phyloP scores from a whole-genome alignment of 2,113 vertebrate genomes.

The Taurulus bubalis region DNA sequence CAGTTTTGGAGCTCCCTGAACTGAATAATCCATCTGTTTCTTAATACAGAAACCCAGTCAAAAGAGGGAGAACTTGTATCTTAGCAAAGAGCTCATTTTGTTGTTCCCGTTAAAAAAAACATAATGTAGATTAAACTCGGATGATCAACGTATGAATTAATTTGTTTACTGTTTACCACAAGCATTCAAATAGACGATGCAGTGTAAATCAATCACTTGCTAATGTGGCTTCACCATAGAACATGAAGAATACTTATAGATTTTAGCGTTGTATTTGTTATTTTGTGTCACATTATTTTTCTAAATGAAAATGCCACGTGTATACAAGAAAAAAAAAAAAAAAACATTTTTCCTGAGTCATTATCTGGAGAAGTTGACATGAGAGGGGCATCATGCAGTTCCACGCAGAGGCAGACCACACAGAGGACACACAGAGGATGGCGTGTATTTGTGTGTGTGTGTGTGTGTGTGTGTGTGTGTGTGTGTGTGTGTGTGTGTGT shows the following conservation, averaged over 20 bases:
- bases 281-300: slow-evolving; percentile 35
- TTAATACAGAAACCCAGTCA: slow-evolving; percentile 2
- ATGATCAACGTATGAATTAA: slow-evolving; percentile 1
- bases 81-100: neutral
- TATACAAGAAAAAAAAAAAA: slow-evolving; percentile 72
- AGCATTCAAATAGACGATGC: neutral
- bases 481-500: slow-evolving; percentile 19
- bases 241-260: slow-evolving; percentile 8
- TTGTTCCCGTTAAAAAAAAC: neutral
- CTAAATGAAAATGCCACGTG: slow-evolving; percentile 67
- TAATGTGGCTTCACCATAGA: slow-evolving; percentile 46
- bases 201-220: slow-evolving; percentile 32
- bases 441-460: slow-evolving; percentile 6
- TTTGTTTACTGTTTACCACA: slow-evolving; percentile 9
- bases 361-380: slow-evolving; percentile 59
- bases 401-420: slow-evolving; percentile 66
- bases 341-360: slow-evolving; percentile 43
- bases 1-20: slow-evolving; percentile 13
- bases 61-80: slow-evolving; percentile 10
- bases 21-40: slow-evolving; percentile 8
- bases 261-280: slow-evolving; percentile 11
- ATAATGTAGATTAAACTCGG: neutral
- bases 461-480: slow-evolving; percentile 20
- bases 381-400: slow-evolving; percentile 71
- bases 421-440: slow-evolving; percentile 63